Conservation (phyloP, 1,140 invertebrate genomes). For the Yoshiicerus persimilis region DNA sequence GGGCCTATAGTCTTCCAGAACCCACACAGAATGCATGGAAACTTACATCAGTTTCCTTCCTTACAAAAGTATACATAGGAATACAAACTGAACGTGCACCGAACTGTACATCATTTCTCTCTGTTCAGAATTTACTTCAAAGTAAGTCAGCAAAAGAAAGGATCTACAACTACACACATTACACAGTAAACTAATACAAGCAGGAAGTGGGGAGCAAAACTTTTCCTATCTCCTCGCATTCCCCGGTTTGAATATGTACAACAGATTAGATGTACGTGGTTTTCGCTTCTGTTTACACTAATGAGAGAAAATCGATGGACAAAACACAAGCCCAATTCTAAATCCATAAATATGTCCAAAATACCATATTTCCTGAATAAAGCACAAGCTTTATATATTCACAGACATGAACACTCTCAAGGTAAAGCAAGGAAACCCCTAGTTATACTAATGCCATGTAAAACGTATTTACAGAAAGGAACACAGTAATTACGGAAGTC, state of each 20-base stretch:
- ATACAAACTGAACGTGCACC: background rate
- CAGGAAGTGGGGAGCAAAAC: constrained; percentile 6
- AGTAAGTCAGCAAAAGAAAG: background rate
- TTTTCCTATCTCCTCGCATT: background rate
- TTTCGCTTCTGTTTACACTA: constrained; percentile 1
- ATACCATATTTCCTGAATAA: background rate
- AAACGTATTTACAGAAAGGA: background rate
- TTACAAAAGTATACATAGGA: background rate
- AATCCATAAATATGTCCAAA: background rate
- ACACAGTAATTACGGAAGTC: too few species aligned
- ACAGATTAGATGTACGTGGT: background rate
- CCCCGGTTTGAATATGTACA: background rate
- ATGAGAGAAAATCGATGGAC: constrained; percentile 40
- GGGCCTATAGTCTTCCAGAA: background rate
- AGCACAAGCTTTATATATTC: background rate
- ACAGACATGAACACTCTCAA: too few species aligned
- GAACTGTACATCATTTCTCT: background rate
- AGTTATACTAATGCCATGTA: background rate
- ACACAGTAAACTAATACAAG: background rate
- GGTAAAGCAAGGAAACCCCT: background rate
- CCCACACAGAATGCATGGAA: background rate
- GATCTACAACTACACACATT: background rate
- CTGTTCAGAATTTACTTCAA: background rate
- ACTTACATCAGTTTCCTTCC: background rate
- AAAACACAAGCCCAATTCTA: background rate